A percentile compares a stretch with the other conserved stretches of the same genome.
These are phyloP conservation scores for Fissipunctia ypsillon DNA, from an alignment of 2,888 invertebrate genomes.

Conservation along the genomic window DNA sequence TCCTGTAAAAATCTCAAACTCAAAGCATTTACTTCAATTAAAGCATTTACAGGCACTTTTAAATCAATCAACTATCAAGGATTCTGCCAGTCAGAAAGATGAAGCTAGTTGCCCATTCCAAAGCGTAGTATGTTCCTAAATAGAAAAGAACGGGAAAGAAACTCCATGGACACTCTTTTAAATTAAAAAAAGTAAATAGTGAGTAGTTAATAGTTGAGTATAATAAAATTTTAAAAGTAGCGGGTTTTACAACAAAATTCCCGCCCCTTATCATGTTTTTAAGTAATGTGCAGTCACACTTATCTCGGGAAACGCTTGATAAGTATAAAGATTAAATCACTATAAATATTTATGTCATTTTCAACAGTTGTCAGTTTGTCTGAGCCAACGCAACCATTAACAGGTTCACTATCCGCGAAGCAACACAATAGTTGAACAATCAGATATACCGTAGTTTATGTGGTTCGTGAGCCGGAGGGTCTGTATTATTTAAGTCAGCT, in stretches of 20 bases:
- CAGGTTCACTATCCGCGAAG: conserved; percentile 11
- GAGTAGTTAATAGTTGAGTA: too few relatives aligned
- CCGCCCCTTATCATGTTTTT: conserved; percentile 19
- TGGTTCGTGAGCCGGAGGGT: neutral
- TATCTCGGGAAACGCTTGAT: neutral
- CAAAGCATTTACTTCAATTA: too few relatives aligned
- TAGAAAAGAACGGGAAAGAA: neutral
- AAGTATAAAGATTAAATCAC: conserved; percentile 1
- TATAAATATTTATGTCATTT: conserved; percentile 10
- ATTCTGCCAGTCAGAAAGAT: neutral
- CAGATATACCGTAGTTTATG: neutral
- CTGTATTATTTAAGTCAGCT: neutral
- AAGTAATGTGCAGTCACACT: neutral
- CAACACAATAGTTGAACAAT: conserved; percentile 6
- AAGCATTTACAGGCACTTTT: too few relatives aligned
- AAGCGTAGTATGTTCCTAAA: neutral
- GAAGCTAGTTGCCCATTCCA: neutral
- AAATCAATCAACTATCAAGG: too few relatives aligned
- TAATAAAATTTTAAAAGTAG: too few relatives aligned
- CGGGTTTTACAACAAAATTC: conserved; percentile 8
- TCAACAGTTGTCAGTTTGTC: conserved; percentile 26
- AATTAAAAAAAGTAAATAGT: neutral
- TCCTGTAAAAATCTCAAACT: neutral
- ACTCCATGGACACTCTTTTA: neutral
- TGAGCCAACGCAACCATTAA: conserved; percentile 1